Evolutionary conservation across 2,113 vertebrate species (phyloP), one percentile per base, ranked within the genome.

Genomic region (Himantopus leucocephalus): DNA sequence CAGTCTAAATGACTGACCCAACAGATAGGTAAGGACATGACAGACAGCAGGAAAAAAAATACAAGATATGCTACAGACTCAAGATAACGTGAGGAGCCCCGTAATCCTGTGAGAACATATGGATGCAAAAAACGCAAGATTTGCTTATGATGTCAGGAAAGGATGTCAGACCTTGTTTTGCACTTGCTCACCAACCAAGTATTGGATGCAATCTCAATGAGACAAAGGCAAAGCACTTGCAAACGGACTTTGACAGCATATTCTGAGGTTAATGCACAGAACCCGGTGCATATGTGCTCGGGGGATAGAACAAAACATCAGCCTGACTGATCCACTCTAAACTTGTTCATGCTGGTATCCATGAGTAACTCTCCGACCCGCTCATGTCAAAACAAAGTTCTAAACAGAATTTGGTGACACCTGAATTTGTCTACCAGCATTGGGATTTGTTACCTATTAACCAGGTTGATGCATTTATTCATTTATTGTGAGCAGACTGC

Each of bases 221-320:
- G 20, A 50, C 41, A 73, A 77, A 78, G n/a, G 56, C 39, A 84
- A 91, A 89, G 29, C 23, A 30, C 32, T 50, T 48, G 73, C 27
- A 86, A 78, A 30, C 27, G 32, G 37, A 24, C n/a, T 83, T 76
- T 27, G 18, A 47, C 48, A 82, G 45, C 19, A 16, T 23, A 58
- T 78, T 82, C 24, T 22, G 58, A 70, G 32, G 35, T 45, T 90
- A 88, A 50, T n/a, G 18, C 53, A 79, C 30, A 78, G 60, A 76
- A 37, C 3, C 9, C 68, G 37, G 30, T 2, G 1, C 2, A 1
- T 29, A 10, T 5, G 8, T 41, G 71, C 22, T 66, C 6, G 0
- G 12, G 14, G 24, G 3, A 81, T 1, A 39, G 35, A 79, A 60
- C 8, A 75, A 27, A 91, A 78, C 4, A 58, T 18, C 34, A 30